Evolutionary conservation across 2,888 invertebrate genomes (phyloP), one percentile per base, ranked within the genome.

Genomic region (Brassicogethes aeneus): DNA sequence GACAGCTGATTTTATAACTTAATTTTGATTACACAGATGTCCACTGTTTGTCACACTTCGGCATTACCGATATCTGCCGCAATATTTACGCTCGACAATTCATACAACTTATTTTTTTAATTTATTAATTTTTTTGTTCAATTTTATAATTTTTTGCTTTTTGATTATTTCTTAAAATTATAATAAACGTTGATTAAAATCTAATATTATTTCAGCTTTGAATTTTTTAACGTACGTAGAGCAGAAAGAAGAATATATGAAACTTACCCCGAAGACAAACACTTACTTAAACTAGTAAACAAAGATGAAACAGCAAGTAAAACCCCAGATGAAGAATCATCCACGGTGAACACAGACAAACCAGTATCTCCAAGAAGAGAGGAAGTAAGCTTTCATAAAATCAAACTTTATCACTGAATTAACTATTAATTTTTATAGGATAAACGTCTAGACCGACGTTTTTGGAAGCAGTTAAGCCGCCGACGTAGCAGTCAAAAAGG

Each of bases 381-480:
- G 12, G 32, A 32, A 13, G 23, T 23, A 23, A 23, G 23, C 10
- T 23, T 5, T 23, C 5, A 7, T 23, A 23, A 5, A 23, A 10
- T n/a, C n/a, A n/a, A n/a, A n/a, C n/a, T n/a, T n/a, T n/a, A 7
- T 23, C 5, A 23, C 23, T 23, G 23, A 23, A 7, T 5, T 23
- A 23, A 7, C 10, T 23, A 7, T 23, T 32, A 34, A 39, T 39
- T 43, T 37, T 74, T 72, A 40, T 70, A 85, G 84, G 84, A 85
- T 60, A 84, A 82, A 66, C 80, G 82, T 61, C 69, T 84, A 64
- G 85, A 85, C 64, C 78, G 82, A 64, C 72, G 85, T 59, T 82
- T 85, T 64, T 85, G 85, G 85, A 85, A 83, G 69, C 85, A 85
- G 66, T 75, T 85, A 56, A 80, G 79, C 53, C 80, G 79, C 71